Conservation (phyloP, 2,888 invertebrate genomes). For the Drosophila multiciliata region DNA sequence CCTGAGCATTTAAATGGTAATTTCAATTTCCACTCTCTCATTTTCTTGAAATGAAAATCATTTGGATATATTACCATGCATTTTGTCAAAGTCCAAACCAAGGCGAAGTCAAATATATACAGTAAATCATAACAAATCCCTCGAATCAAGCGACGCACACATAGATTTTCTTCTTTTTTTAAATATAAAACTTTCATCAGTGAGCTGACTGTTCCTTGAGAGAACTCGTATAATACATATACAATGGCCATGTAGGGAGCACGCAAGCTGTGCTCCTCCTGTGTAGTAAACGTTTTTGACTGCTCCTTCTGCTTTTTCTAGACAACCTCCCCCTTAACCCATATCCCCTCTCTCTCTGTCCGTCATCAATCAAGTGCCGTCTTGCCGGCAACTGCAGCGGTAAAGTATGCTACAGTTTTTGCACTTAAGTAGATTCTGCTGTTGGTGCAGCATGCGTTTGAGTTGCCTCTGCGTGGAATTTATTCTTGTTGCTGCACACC, state of each 20-base stretch:
- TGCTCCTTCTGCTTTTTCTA: conserved; percentile 1
- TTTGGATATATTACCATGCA: not conserved
- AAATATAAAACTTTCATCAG: conserved; percentile 38
- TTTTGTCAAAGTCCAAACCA: conserved; percentile 3
- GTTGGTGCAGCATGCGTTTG: conserved; percentile 25
- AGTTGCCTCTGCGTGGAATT: conserved; percentile 27
- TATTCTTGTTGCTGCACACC: conserved; percentile 48
- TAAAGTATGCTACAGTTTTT: conserved; percentile 70
- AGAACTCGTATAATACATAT: conserved; percentile 50
- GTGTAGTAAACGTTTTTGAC: conserved; percentile 23
- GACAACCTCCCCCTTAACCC: not conserved
- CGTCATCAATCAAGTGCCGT: conserved; percentile 68
- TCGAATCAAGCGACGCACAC: conserved; percentile 24
- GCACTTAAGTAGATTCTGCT: conserved; percentile 58
- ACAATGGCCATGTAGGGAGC: conserved; percentile 66
- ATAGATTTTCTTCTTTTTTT: conserved; percentile 26
- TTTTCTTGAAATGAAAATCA: not conserved
- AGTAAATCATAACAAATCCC: conserved; percentile 37
- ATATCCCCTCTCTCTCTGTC: not conserved
- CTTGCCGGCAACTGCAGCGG: conserved; percentile 62
- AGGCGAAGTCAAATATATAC: conserved; percentile 23
- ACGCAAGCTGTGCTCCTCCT: conserved; percentile 33
- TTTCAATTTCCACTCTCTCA: not conserved
- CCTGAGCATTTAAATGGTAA: not conserved
- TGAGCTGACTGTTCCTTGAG: conserved; percentile 27